These are phyloP conservation scores for Trididemnum clinides DNA, from an alignment of 23 tunicate species.

Conservation along the genomic window DNA sequence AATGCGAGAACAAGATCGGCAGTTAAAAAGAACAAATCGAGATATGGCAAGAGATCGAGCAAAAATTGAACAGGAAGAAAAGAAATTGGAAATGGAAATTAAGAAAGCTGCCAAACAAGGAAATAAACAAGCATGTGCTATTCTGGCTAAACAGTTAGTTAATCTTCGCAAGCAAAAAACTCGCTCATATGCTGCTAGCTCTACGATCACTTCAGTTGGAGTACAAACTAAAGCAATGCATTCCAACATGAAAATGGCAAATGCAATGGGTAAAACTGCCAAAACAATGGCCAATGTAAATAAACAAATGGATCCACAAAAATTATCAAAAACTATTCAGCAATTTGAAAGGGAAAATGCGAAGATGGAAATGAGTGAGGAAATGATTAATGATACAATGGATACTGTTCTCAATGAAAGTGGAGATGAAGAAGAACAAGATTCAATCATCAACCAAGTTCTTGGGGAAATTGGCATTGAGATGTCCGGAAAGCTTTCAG, in stretches of 20 bases:
- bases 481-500: constrained; percentile 72
- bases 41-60: constrained; percentile 81
- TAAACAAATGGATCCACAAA: constrained; percentile 92
- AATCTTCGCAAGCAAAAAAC: constrained; percentile 89
- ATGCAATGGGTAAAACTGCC: constrained; percentile 95
- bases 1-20: constrained; percentile 90
- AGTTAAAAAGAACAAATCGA: constrained; percentile 67
- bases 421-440: constrained; percentile 98
- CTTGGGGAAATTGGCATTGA: constrained; percentile 92
- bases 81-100: constrained; percentile 91
- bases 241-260: constrained; percentile 97
- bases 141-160: constrained; percentile 94
- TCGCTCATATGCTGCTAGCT: constrained; percentile 73
- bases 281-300: constrained; percentile 94
- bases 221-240: constrained; percentile 95
- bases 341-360: constrained; percentile 84
- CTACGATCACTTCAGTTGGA: constrained; percentile 78
- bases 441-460: constrained; percentile 92
- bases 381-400: constrained; percentile 96
- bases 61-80: constrained; percentile 89
- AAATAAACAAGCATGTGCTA: constrained; percentile 87
- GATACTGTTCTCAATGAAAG: constrained; percentile 75
- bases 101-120: constrained; percentile 97
- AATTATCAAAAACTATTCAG: constrained; percentile 86
- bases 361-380: constrained; percentile 97